Conservation (phyloP, 2,888 invertebrate species). For the Pachycephus smyrnensis region DNA sequence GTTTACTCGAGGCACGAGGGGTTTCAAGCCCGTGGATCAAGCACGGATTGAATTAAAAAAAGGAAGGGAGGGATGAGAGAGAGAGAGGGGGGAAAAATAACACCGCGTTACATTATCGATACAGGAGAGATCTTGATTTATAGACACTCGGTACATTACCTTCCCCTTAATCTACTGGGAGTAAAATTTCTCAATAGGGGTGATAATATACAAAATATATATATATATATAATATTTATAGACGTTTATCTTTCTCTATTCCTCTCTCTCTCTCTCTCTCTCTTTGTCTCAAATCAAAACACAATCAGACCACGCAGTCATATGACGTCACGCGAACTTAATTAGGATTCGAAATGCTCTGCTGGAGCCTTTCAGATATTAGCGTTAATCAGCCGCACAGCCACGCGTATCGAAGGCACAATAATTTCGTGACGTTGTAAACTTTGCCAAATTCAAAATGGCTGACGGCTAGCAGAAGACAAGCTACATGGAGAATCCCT, state of each 20-base stretch:
- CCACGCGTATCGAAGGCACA: not conserved
- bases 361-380: no score
- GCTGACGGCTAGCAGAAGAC: no score
- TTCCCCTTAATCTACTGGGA: not conserved
- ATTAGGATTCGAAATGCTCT: no score
- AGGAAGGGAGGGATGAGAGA: not conserved
- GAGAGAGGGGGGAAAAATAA: not conserved
- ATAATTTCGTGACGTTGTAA: not conserved
- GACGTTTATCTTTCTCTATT: no score
- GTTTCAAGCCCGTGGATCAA: not conserved
- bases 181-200: not conserved
- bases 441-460: no score
- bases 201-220: no score
- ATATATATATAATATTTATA: no score
- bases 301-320: no score
- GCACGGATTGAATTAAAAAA: slow-evolving; percentile 2
- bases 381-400: not conserved
- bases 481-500: not conserved
- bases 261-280: no score
- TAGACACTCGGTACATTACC: not conserved
- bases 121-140: slow-evolving; percentile 3
- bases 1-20: not conserved
- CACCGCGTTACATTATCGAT: not conserved
- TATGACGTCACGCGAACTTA: no score
- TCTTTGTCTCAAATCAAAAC: no score